Base-by-base conservation (phyloP, 2,888 invertebrate species). In the Agrochola litura region DNA sequence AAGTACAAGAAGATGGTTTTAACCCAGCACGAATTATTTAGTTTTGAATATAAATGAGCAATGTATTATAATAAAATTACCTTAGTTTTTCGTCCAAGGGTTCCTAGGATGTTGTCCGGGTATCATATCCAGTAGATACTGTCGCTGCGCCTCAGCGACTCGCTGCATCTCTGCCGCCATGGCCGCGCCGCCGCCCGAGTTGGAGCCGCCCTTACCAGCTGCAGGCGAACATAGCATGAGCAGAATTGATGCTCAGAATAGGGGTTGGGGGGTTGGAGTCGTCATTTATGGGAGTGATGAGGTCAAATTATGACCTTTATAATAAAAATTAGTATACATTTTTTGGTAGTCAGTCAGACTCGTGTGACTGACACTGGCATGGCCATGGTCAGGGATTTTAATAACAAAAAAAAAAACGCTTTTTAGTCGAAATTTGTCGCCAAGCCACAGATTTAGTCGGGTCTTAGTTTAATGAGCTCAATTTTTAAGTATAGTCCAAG, bases 51-150 rank as follows among this genome's bases (percentile, higher is more conserved):
- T 37, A 37, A 37, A 37, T 37, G 37, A 1, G 3, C 37, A 5
- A 37, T 37, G 37, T 37, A 37, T 37, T 37, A 2, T 37, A 1
- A 2, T 37, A 1, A 2, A 37, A 37, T 37, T 61, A 79, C 73
- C 75, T 92, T 89, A 96, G 92, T 96, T 96, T 92, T 96, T 96
- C 87, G 94, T 95, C 96, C 96, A 96, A 6, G 96, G 96, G 92
- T 96, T 96, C 76, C 96, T 90, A 3, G 90, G 84, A 88, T 96
- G 96, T 82, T 95, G 95, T 0, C 96, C 96, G 52, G 99, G 99
- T 91, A 99, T 99, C 99, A 99, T 99, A 95, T 99, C 99, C 83
- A 99, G 97, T 91, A 99, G 97, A 97, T 99, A 99, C 97, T 99
- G 99, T 76, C 99, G 97, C 97, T 99, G 99, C 85, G 99, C 97